phyloP scores from a whole-genome alignment of 2,113 vertebrate species.

The Ceyx margarethae region DNA sequence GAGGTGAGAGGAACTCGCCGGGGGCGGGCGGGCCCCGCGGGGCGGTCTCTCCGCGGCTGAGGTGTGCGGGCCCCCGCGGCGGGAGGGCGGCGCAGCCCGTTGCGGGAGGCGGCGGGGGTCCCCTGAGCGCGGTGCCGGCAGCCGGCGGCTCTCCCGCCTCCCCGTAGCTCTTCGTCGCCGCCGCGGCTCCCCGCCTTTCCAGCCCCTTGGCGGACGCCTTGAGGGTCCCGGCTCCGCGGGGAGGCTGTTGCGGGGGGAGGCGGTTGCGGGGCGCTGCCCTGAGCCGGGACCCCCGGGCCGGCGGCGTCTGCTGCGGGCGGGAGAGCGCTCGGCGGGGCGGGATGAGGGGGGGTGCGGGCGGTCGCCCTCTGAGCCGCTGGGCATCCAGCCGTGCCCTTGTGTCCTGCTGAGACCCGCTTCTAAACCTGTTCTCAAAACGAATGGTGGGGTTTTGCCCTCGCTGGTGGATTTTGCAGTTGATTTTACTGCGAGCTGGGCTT shows the following conservation, averaged over 20 bases:
- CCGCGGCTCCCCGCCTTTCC: background rate
- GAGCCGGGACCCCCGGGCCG: background rate
- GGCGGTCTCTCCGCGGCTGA: background rate
- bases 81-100: background rate
- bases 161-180: background rate
- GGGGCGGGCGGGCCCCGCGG: background rate
- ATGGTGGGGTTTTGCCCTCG: background rate
- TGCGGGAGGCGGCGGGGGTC: too few relatives aligned
- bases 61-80: background rate
- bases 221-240: background rate
- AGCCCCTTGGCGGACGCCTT: background rate
- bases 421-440: background rate
- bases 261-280: background rate
- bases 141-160: background rate
- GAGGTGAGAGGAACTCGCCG: background rate
- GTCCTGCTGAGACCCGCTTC: background rate
- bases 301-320: background rate
- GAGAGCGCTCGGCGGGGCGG: background rate
- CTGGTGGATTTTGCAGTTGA: background rate
- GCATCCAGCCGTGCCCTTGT: background rate
- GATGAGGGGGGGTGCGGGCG: background rate
- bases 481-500: background rate
- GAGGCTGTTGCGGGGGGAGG: background rate
- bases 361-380: background rate
- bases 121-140: too few relatives aligned